A percentile compares a stretch with the other conserved stretches of the same genome.
phyloP scores from a whole-genome alignment of 2,113 vertebrate species.

The Promerops cafer region DNA sequence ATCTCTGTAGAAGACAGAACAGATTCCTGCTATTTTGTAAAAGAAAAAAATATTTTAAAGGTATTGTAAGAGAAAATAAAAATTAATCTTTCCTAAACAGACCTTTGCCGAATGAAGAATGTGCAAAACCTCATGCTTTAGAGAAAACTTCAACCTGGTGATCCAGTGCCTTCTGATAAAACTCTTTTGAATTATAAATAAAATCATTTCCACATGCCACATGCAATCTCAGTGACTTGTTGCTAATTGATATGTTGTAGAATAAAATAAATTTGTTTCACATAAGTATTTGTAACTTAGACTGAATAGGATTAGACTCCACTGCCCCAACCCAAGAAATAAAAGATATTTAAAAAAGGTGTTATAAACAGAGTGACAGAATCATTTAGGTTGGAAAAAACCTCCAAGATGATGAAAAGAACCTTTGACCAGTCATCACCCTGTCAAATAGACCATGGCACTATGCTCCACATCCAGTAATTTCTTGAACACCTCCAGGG shows the following conservation, averaged over 20 bases:
- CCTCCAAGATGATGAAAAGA: not conserved
- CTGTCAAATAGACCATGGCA: not conserved
- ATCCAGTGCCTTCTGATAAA: not conserved
- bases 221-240: not conserved
- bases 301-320: not conserved
- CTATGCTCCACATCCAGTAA: not conserved
- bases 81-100: not conserved
- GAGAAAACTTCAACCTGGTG: not conserved
- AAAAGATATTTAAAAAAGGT: not conserved
- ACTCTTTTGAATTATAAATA: not conserved
- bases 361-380: not conserved
- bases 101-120: not conserved
- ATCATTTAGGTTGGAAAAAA: not conserved
- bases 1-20: not conserved
- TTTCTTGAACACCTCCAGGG: not conserved
- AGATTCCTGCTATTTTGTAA: not conserved
- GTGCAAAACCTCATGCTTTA: not conserved
- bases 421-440: not conserved
- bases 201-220: not conserved
- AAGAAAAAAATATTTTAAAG: not conserved
- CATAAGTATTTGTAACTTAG: not conserved
- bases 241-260: not conserved
- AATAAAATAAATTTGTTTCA: not conserved
- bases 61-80: not conserved
- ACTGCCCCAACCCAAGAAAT: not conserved